phyloP scores from a whole-genome alignment of 2,888 invertebrate genomes.

The Heliconius charithonia region DNA sequence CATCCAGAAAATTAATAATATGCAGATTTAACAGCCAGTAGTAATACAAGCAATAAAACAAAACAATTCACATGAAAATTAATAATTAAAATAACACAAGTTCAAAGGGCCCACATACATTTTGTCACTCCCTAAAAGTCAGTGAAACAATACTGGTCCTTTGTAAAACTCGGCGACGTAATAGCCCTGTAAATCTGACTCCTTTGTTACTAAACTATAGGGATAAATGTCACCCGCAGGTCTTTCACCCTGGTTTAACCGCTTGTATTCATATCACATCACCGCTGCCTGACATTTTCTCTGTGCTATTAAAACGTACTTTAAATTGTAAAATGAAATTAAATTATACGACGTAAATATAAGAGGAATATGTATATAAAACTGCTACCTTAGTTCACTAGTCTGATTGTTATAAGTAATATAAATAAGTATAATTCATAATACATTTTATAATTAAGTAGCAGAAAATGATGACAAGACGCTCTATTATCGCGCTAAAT shows the following conservation, averaged over 20 bases:
- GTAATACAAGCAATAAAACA: neutral
- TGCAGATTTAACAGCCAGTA: constrained; percentile 18
- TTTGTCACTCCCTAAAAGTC: constrained; percentile 56
- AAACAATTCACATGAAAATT: constrained; percentile 18
- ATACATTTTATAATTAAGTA: neutral
- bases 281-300: constrained; percentile 25
- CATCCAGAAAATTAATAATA: neutral
- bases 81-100: constrained; percentile 44
- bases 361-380: neutral
- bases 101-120: constrained; percentile 58
- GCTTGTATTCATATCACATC: constrained; percentile 31
- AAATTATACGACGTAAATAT: neutral
- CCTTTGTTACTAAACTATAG: constrained; percentile 71
- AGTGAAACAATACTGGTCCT: constrained; percentile 61
- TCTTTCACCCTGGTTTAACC: constrained; percentile 32
- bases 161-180: constrained; percentile 59
- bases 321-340: constrained; percentile 21
- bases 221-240: constrained; percentile 72
- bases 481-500: neutral
- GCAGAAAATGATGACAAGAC: neutral
- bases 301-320: constrained; percentile 10
- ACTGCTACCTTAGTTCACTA: neutral
- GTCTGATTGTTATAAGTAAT: neutral
- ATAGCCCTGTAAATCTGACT: constrained; percentile 64
- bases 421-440: neutral